phyloP scores from a whole-genome alignment of 2,888 invertebrate species.

The Meteorus cinctellus region DNA sequence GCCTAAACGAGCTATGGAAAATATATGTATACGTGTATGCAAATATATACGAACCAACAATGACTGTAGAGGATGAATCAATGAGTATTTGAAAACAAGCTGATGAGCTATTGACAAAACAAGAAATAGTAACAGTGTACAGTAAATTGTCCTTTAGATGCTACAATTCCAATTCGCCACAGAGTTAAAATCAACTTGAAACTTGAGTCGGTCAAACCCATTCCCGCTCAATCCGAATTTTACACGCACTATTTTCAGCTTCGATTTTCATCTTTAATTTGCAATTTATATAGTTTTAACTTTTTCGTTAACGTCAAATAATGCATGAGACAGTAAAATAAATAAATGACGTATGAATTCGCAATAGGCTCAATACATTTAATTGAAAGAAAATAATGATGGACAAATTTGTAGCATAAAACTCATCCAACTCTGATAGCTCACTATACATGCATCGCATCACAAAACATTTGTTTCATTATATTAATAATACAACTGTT shows the following conservation, averaged over 20 bases:
- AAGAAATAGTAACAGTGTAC: neutral
- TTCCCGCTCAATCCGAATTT: slow-evolving; percentile 59
- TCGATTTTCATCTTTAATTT: neutral
- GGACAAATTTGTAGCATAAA: neutral
- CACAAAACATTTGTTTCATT: no score
- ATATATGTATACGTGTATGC: neutral
- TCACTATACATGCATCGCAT: no score
- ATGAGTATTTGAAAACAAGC: neutral
- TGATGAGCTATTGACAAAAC: neutral
- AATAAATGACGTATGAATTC: neutral
- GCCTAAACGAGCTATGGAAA: no score
- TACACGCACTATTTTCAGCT: neutral
- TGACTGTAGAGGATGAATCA: neutral
- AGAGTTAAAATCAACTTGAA: slow-evolving; percentile 75
- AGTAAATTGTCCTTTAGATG: neutral
- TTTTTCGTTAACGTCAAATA: neutral
- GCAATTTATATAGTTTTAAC: neutral
- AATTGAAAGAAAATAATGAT: neutral
- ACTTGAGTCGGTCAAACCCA: slow-evolving; percentile 77
- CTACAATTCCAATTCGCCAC: slow-evolving; percentile 67
- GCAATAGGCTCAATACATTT: no score
- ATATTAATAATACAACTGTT: no score
- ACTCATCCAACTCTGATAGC: neutral
- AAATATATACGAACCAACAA: neutral
- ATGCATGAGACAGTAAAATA: no score